Evolutionary conservation across 1,140 invertebrate genomes (phyloP).

Genomic region (Caenorhabditis briggsae): DNA sequence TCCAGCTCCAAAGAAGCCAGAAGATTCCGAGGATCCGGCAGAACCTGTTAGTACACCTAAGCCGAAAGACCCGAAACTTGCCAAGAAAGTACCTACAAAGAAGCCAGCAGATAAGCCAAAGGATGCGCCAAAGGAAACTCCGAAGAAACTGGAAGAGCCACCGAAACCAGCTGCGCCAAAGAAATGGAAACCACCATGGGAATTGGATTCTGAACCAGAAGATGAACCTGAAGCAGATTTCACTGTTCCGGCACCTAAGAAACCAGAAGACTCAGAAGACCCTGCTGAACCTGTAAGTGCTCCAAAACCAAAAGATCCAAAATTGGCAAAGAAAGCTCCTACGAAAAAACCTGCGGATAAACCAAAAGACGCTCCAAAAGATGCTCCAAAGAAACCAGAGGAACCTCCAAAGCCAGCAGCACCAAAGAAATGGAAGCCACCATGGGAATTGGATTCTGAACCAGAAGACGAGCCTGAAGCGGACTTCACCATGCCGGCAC

Average conservation of each 20-base stretch:
- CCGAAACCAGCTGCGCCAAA: constrained; percentile 18
- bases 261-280: not conserved
- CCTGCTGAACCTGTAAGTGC: not conserved
- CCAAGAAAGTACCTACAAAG: not conserved
- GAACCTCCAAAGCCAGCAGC: constrained; percentile 31
- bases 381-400: not conserved
- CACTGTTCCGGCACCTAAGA: constrained; percentile 16
- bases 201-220: constrained; percentile 4
- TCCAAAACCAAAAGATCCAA: constrained; percentile 23
- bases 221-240: constrained; percentile 27
- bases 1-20: not conserved
- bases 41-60: constrained; percentile 1
- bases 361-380: constrained; percentile 22
- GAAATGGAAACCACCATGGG: constrained; percentile 37
- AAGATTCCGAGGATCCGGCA: not conserved
- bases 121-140: not conserved
- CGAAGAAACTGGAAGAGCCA: not conserved
- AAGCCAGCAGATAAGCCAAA: constrained; percentile 22
- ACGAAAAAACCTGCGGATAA: not conserved
- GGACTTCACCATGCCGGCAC: constrained; percentile 5
- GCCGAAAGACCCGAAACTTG: not conserved
- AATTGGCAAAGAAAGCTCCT: not conserved
- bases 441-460: constrained; percentile 8
- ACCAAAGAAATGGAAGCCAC: constrained; percentile 35
- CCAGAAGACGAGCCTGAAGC: constrained; percentile 10